Conservation (phyloP, 2,888 invertebrate genomes). For the Coelinius sp. region DNA sequence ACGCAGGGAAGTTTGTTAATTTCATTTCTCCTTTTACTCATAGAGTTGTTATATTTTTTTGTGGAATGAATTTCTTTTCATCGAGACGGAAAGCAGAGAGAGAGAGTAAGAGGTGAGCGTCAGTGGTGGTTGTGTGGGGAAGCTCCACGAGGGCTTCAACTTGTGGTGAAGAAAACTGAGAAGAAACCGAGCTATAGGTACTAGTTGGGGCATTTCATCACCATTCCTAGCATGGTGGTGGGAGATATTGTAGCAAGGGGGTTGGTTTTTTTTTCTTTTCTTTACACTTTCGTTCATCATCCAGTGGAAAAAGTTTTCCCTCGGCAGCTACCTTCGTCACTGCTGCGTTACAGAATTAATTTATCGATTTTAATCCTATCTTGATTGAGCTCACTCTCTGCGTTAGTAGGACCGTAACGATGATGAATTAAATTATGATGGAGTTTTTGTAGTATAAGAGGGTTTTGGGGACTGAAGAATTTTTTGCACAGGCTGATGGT, state of each 20-base stretch:
- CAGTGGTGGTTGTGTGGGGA: neutral
- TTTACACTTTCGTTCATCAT: neutral
- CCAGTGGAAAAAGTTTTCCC: constrained; percentile 10
- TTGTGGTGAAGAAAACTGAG: constrained; percentile 14
- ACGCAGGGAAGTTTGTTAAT: neutral
- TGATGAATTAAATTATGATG: constrained; percentile 4
- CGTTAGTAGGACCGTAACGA: neutral
- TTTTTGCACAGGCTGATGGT: neutral
- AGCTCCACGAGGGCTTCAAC: constrained; percentile 15
- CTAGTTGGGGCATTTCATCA: constrained; percentile 42
- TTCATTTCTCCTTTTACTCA: neutral
- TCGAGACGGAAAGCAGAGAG: neutral
- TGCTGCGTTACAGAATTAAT: constrained; percentile 13
- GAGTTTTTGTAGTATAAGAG: neutral
- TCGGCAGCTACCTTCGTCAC: neutral
- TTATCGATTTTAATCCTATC: constrained; percentile 25
- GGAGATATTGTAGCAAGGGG: constrained; percentile 40
- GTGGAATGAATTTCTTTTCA: constrained; percentile 4
- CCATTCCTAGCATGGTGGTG: constrained; percentile 31
- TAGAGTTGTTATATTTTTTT: constrained; percentile 2
- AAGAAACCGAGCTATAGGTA: constrained; percentile 20
- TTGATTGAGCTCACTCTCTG: neutral
- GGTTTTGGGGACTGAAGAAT: neutral
- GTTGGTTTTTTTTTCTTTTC: neutral
- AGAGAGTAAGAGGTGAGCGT: no score